Evolutionary conservation across 2,888 invertebrate genomes (phyloP), one percentile per base, ranked within the genome.

Genomic region (Nebria brevicollis): DNA sequence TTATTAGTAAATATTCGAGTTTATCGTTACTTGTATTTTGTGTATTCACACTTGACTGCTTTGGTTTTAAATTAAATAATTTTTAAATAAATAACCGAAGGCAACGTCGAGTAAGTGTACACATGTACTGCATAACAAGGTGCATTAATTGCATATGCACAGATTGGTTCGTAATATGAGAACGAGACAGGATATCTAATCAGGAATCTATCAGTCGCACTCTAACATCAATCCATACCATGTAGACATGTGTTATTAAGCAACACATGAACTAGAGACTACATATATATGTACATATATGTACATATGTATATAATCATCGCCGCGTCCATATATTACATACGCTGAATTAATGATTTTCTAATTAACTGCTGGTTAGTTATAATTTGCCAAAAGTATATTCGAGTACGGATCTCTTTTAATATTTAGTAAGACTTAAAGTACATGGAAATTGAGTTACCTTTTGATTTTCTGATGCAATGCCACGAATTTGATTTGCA

Each of bases 171-270:
- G 54, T 54, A 54, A 54, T 54, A 54, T 54, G 54, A 54, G 54
- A 54, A 54, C 8, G 54, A 54, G 54, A 54, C 11, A 8, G 54
- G 13, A 54, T 54, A 54, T 54, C 54, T 68, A 68, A 68, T 68
- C 68, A 68, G 68, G 15, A 20, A 68, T 68, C 10, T 68, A 25
- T 68, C 68, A 68, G 68, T 68, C 15, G 68, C 26, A 6, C 68
- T 68, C 13, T 25, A 68, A 8, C 7, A 68, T 68, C 13, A 54
- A 54, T 54, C 11, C 54, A 54, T 54, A 54, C 54, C 13, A 13
- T 54, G 13, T 54, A 54, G 54, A 54, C 54, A 54, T 13, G 13
- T 54, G 54, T 54, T 54, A 54, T 54, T 54, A 54, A 54, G 54
- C 54, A 54, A 54, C 54, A 54, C 54, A 54, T 54, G 54, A 54